Evolutionary conservation across 2,888 invertebrate genomes (phyloP), one percentile per base, ranked within the genome.

Genomic region (Papilio elwesi): DNA sequence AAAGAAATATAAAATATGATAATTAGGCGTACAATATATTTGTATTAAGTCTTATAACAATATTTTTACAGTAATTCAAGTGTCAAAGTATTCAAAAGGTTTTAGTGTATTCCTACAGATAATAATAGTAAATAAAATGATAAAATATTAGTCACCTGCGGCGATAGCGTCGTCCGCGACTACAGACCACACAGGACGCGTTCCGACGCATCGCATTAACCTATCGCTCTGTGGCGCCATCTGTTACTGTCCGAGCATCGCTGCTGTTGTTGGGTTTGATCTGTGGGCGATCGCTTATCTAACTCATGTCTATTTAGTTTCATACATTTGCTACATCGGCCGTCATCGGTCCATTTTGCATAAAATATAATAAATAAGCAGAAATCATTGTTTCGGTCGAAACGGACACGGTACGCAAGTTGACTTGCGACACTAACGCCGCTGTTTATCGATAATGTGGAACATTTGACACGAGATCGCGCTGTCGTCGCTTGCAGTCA

Each of bases 151-250:
- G 68, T 49, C 57, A 64, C 73, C 68, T 57, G 68, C 68, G 26
- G 73, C 64, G 73, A 63, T 57, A 55, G 57, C 38, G 15, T 47
- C 55, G 63, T 57, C 57, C 43, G 9, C 43, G 9, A 9, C 43
- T 53, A 53, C 38, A 57, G 59, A 68, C 73, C 69, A 69, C 73
- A 73, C 69, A 73, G 73, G 69, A 57, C 69, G 73, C 52, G 43
- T 69, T 43, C 13, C 65, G n/a, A 57, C 11, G 68, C 72, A 48
- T 48, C 66, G 49, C 73, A 47, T 65, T 66, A 66, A 67, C 66
- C 65, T 65, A 51, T 59, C 57, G 59, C 51, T 52, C 51, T 36
- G 52, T 15, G 26, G 52, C 51, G 55, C 43, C 69, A 65, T 73
- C 73, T 69, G 36, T 65, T 65, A 65, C 47, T 69, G 52, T 51